Percentiles rank a stretch among this genome's conserved stretches.
These are phyloP conservation scores for Cebus imitator DNA, from an alignment of 2,113 vertebrate genomes.

Conservation along the genomic window DNA sequence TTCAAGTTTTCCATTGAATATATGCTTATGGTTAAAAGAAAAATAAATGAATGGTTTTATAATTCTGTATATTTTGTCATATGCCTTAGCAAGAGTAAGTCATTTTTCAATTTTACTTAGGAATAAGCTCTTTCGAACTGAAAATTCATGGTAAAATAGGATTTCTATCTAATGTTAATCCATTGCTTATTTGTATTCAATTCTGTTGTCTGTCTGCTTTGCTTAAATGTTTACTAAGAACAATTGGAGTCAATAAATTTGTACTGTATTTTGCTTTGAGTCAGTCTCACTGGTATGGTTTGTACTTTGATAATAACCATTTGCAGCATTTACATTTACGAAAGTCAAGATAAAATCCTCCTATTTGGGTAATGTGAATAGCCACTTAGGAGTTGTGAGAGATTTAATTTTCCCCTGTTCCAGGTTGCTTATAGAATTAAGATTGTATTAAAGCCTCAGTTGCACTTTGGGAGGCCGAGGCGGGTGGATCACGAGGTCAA, in stretches of 20 bases:
- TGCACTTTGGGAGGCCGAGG: too few species aligned
- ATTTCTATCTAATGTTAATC: constrained; percentile 81
- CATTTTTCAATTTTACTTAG: constrained; percentile 71
- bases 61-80: constrained; percentile 74
- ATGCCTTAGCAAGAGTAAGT: constrained; percentile 70
- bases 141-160: constrained; percentile 76
- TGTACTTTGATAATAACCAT: neutral
- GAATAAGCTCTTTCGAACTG: constrained; percentile 78
- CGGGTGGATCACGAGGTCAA: too few species aligned
- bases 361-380: neutral
- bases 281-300: constrained; percentile 29
- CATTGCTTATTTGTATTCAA: constrained; percentile 84
- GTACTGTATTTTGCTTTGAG: constrained; percentile 83
- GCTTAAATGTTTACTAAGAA: constrained; percentile 84
- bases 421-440: neutral
- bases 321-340: neutral
- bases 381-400: neutral
- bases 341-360: neutral
- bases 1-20: constrained; percentile 71
- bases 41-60: constrained; percentile 63
- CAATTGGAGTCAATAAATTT: constrained; percentile 86
- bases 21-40: constrained; percentile 59
- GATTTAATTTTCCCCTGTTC: neutral
- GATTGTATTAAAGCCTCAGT: neutral
- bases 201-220: constrained; percentile 85